These are phyloP conservation scores for Notodonta ziczac DNA, from an alignment of 2,888 invertebrate genomes.

Conservation along the genomic window DNA sequence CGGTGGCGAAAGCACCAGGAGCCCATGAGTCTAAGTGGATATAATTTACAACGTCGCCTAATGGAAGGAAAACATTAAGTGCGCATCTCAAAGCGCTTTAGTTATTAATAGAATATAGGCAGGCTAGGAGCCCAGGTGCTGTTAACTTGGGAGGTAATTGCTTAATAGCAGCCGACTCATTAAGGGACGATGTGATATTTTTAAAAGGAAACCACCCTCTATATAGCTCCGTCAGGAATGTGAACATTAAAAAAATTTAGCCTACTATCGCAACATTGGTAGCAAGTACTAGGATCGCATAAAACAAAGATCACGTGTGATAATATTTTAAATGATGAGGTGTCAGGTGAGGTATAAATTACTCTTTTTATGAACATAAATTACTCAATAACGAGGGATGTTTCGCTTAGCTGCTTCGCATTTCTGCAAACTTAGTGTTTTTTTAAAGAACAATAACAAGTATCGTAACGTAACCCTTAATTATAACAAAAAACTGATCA, in stretches of 20 bases:
- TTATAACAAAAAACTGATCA: background rate
- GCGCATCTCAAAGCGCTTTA: constrained; percentile 71
- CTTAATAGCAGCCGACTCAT: constrained; percentile 68
- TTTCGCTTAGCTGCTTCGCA: background rate
- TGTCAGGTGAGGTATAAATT: background rate
- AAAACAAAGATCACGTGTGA: background rate
- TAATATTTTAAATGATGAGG: background rate
- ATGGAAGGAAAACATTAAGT: constrained; percentile 80
- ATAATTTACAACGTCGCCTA: constrained; percentile 78
- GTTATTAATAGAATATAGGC: constrained; percentile 76
- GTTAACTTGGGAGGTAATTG: constrained; percentile 59
- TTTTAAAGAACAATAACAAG: background rate
- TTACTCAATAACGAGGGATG: background rate
- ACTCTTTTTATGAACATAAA: background rate
- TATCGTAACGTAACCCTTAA: too few species aligned
- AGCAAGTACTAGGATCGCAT: background rate
- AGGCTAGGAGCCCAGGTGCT: constrained; percentile 69
- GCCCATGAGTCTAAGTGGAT: constrained; percentile 64
- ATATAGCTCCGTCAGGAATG: background rate
- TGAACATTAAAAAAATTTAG: constrained; percentile 26
- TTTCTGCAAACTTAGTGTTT: background rate
- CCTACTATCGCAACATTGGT: background rate
- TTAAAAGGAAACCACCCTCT: constrained; percentile 44
- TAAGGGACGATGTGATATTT: constrained; percentile 52
- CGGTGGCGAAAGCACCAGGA: constrained; percentile 62